Percentiles rank a stretch among this genome's conserved stretches.
Conservation (phyloP, 1,140 invertebrate genomes). For the Pachyrhynchus sulphureomaculatus region DNA sequence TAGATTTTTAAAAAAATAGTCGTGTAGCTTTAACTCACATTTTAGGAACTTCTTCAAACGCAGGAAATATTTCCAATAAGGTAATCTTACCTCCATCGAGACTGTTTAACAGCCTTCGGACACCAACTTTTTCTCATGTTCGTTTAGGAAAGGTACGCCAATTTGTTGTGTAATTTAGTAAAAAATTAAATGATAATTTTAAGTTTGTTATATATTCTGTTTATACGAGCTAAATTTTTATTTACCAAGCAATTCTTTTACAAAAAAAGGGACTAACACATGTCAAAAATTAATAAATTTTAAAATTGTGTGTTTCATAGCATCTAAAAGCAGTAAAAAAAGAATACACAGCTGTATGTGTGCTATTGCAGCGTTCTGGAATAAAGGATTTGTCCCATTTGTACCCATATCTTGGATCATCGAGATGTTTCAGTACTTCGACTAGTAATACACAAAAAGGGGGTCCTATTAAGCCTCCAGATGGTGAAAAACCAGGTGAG, state of each 20-base stretch:
- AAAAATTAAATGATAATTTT: too few species aligned
- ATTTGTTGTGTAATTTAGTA: too few species aligned
- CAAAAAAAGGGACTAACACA: too few species aligned
- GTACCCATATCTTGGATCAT: slow-evolving; percentile 41
- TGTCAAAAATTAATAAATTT: too few species aligned
- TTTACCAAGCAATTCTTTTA: too few species aligned
- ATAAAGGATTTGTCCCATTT: slow-evolving; percentile 46
- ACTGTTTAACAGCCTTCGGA: too few species aligned
- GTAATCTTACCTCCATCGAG: too few species aligned
- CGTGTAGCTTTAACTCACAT: neutral
- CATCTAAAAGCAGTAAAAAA: slow-evolving; percentile 45
- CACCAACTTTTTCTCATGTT: too few species aligned
- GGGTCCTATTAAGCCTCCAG: slow-evolving; percentile 19
- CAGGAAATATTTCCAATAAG: too few species aligned
- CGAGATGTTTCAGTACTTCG: slow-evolving; percentile 32
- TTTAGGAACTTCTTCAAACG: neutral
- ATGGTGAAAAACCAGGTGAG: slow-evolving; percentile 14
- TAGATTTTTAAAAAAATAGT: neutral
- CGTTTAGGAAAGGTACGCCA: too few species aligned
- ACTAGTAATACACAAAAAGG: slow-evolving; percentile 38
- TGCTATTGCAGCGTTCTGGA: slow-evolving; percentile 50
- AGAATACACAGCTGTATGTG: slow-evolving; percentile 54
- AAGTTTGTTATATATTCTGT: too few species aligned
- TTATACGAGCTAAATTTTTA: too few species aligned
- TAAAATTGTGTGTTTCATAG: slow-evolving; percentile 14